Conservation (phyloP, 2,797 vertebrate genomes). For the Rhincodon typus region DNA sequence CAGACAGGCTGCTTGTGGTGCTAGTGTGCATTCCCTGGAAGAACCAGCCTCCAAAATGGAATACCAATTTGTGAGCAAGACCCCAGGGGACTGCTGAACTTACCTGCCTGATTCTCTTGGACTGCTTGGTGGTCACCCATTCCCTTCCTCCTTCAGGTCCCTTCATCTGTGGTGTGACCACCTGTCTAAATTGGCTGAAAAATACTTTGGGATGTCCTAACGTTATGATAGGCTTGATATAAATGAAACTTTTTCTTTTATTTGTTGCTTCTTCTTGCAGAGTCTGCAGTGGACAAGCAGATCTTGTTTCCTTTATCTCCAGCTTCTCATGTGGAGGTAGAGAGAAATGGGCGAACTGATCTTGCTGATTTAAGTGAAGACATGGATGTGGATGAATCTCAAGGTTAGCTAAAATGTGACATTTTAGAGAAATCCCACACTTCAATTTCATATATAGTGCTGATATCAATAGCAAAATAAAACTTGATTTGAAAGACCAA, state of each 20-base stretch:
- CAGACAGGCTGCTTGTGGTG: too few relatives aligned
- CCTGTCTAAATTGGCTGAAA: not conserved
- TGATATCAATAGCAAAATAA: not conserved
- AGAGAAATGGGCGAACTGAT: conserved; percentile 81
- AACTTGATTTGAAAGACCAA: not conserved
- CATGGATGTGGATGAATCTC: conserved; percentile 90
- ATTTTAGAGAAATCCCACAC: not conserved
- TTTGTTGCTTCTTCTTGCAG: conserved; percentile 50
- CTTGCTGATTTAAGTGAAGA: conserved; percentile 81
- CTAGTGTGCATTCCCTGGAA: too few relatives aligned
- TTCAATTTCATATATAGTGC: not conserved
- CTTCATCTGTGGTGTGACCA: not conserved
- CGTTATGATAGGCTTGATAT: not conserved
- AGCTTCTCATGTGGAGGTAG: conserved; percentile 76
- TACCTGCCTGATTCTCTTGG: too few relatives aligned
- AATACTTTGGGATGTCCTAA: not conserved
- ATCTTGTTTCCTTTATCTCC: conserved; percentile 88
- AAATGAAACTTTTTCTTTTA: not conserved
- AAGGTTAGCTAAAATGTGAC: conserved; percentile 63
- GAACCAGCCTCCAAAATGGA: too few relatives aligned
- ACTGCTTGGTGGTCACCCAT: too few relatives aligned
- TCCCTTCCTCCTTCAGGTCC: too few relatives aligned
- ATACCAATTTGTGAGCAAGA: too few relatives aligned
- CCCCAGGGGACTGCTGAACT: too few relatives aligned
- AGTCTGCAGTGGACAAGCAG: conserved; percentile 89